A percentile compares a stretch with the other conserved stretches of the same genome.
These are phyloP conservation scores for Melanocharis versteri DNA, from an alignment of 2,113 vertebrate species.

Conservation along the genomic window DNA sequence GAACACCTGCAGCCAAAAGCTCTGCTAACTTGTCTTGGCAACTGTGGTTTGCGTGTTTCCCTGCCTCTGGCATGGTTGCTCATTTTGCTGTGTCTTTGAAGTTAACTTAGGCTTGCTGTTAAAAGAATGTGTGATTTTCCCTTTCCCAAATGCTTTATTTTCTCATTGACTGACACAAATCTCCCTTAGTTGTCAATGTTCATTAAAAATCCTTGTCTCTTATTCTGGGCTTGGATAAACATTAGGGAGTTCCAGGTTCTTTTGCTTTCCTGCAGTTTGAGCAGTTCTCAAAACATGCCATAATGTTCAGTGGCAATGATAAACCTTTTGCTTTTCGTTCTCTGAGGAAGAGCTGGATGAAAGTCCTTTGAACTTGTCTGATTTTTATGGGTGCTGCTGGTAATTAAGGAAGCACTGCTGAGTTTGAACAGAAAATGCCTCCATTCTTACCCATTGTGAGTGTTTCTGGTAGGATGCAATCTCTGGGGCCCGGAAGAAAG, in stretches of 20 bases:
- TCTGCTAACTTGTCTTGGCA: not conserved
- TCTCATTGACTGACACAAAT: not conserved
- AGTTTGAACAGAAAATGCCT: not conserved
- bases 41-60: not conserved
- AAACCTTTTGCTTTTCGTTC: not conserved
- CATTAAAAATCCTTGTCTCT: not conserved
- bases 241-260: not conserved
- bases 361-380: not conserved
- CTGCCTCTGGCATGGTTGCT: not conserved
- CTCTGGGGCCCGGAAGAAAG: not conserved
- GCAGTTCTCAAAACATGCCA: not conserved
- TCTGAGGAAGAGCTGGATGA: not conserved
- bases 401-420: not conserved
- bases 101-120: not conserved
- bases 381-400: not conserved
- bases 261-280: not conserved
- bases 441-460: not conserved
- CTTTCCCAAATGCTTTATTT: not conserved
- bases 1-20: not conserved
- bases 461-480: not conserved
- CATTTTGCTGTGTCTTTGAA: not conserved
- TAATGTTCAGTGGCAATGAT: not conserved
- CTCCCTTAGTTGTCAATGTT: not conserved
- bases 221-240: not conserved
- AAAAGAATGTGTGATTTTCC: not conserved